Percentiles rank a stretch among this genome's conserved stretches.
These are phyloP conservation scores for Salarias fasciatus DNA, from an alignment of 2,797 vertebrate species.

Conservation along the genomic window DNA sequence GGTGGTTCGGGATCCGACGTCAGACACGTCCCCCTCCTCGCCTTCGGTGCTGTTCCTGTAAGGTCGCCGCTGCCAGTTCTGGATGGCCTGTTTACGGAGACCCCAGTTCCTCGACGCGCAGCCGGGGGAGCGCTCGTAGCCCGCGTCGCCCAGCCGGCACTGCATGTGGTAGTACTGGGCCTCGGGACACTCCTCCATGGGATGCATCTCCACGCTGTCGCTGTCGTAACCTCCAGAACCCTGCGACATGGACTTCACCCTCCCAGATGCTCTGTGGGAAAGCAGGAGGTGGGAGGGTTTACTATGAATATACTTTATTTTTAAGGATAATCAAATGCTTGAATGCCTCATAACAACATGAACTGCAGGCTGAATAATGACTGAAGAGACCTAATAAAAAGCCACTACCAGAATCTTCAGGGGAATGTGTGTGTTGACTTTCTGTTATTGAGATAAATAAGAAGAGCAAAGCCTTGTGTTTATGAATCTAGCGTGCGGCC, in stretches of 20 bases:
- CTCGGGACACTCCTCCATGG: constrained; percentile 87
- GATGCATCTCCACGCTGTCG: constrained; percentile 92
- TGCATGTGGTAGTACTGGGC: constrained; percentile 87
- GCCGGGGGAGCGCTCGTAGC: constrained; percentile 80
- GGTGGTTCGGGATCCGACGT: constrained; percentile 94
- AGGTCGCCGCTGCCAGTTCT: constrained; percentile 97
- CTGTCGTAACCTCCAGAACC: constrained; percentile 96
- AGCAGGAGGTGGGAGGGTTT: neutral
- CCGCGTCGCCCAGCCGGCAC: constrained; percentile 82
- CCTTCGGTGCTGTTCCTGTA: constrained; percentile 97
- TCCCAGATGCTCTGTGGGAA: constrained; percentile 87
- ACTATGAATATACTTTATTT: neutral
- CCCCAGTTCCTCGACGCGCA: constrained; percentile 89
- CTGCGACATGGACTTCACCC: constrained; percentile 91
- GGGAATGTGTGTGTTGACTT: neutral
- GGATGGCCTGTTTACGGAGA: constrained; percentile 95
- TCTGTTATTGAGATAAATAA: neutral
- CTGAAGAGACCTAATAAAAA: neutral
- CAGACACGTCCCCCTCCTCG: constrained; percentile 94
- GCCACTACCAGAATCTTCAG: neutral
- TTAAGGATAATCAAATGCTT: neutral
- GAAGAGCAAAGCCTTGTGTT: neutral
- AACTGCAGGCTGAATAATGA: neutral
- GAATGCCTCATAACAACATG: neutral
- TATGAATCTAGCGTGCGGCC: too few species aligned